Percentiles rank a stretch among this genome's conserved stretches.
These are phyloP conservation scores for Drosophila aff. DNA, from an alignment of 1,140 invertebrate species.

Conservation along the genomic window DNA sequence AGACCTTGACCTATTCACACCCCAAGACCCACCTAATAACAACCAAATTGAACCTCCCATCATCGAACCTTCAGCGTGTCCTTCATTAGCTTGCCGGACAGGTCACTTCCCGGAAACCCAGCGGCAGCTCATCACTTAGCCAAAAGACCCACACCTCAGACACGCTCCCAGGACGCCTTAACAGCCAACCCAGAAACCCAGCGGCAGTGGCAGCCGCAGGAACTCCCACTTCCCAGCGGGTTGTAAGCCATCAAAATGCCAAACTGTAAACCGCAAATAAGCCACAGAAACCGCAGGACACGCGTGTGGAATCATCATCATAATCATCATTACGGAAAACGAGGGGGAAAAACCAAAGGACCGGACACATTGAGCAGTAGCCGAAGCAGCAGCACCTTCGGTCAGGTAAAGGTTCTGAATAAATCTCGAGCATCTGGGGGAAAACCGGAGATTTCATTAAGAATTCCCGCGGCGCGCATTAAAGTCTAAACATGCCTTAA, in stretches of 20 bases:
- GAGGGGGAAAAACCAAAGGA: constrained; percentile 46
- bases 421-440: constrained; percentile 40
- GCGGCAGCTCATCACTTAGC: constrained; percentile 52
- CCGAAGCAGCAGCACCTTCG: constrained; percentile 1
- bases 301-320: constrained; percentile 60
- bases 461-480: constrained; percentile 80
- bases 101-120: constrained; percentile 17
- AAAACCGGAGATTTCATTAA: constrained; percentile 78
- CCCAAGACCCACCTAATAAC: not conserved
- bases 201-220: constrained; percentile 12
- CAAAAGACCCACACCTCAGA: constrained; percentile 69
- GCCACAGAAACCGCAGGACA: constrained; percentile 71
- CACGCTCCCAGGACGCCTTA: constrained; percentile 25
- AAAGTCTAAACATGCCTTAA: constrained; percentile 84
- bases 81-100: constrained; percentile 12
- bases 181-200: constrained; percentile 7
- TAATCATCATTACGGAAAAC: constrained; percentile 54
- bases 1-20: not conserved
- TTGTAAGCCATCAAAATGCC: constrained; percentile 48
- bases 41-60: not conserved
- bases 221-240: constrained; percentile 65
- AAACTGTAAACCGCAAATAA: constrained; percentile 34
- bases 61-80: not conserved
- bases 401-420: constrained; percentile 45
- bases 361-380: constrained; percentile 48